phyloP scores from a whole-genome alignment of 2,113 vertebrate species.

The Naja naja region DNA sequence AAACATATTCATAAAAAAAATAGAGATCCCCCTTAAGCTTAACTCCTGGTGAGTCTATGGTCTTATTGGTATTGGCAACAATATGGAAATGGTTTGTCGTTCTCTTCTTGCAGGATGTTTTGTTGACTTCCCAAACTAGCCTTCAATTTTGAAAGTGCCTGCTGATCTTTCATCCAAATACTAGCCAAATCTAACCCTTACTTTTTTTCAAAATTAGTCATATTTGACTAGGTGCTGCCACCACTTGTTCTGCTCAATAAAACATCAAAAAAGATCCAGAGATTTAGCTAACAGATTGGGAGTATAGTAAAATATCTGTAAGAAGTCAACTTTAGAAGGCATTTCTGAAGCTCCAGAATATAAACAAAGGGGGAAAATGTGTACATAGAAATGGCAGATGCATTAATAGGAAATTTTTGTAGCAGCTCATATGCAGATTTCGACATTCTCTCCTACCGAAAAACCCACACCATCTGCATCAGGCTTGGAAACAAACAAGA shows the following conservation, averaged over 20 bases:
- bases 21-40: neutral
- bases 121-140: neutral
- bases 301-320: neutral
- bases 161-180: neutral
- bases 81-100: neutral
- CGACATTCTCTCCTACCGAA: neutral
- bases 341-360: fast-evolving
- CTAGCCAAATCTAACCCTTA: neutral
- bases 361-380: fast-evolving
- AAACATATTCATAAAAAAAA: constrained; percentile 18
- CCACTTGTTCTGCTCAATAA: neutral
- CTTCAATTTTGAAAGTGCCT: neutral
- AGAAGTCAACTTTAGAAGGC: neutral
- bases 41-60: neutral
- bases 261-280: neutral
- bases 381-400: neutral
- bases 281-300: neutral
- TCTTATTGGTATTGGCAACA: neutral
- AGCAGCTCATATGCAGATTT: neutral
- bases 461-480: neutral
- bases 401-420: neutral
- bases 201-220: neutral
- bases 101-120: neutral
- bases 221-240: neutral
- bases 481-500: neutral